Evolutionary conservation across 2,113 vertebrate genomes (phyloP).

Genomic region (Camelus dromedarius): DNA sequence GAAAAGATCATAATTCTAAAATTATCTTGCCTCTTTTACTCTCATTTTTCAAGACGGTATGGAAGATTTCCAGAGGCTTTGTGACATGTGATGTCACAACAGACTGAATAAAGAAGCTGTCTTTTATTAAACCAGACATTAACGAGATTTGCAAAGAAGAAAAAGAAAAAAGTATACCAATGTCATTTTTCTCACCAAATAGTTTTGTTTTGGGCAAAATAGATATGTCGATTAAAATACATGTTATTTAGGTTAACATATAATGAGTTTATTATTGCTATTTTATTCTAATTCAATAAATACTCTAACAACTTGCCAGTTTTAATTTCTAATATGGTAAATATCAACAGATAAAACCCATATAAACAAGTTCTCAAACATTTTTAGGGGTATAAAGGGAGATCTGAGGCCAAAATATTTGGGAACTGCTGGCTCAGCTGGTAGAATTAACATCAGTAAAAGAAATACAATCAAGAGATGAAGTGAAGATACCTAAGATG

Average conservation of each 20-base stretch:
- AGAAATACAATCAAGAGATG: not conserved
- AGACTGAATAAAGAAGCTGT: not conserved
- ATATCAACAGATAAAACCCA: not conserved
- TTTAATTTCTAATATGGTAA: conserved; percentile 16
- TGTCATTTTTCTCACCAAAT: not conserved
- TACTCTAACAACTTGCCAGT: not conserved
- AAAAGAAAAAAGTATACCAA: not conserved
- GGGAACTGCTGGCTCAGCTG: not conserved
- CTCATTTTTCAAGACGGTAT: not conserved
- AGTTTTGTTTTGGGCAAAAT: not conserved
- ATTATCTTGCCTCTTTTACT: not conserved
- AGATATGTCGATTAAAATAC: not conserved
- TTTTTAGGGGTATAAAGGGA: not conserved
- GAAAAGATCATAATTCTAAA: not conserved
- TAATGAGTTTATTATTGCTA: not conserved
- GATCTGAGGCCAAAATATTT: not conserved
- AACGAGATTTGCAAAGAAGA: not conserved
- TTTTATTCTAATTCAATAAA: conserved; percentile 24
- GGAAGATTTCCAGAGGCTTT: not conserved
- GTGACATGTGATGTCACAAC: not conserved
- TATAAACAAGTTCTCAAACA: not conserved
- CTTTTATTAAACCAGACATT: not conserved
- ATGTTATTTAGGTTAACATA: not conserved
- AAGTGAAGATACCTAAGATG: not conserved
- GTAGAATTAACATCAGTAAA: not conserved